A percentile compares a stretch with the other conserved stretches of the same genome.
Evolutionary conservation across 1,140 invertebrate genomes (phyloP).

Genomic region (Eufriesea mexicana): DNA sequence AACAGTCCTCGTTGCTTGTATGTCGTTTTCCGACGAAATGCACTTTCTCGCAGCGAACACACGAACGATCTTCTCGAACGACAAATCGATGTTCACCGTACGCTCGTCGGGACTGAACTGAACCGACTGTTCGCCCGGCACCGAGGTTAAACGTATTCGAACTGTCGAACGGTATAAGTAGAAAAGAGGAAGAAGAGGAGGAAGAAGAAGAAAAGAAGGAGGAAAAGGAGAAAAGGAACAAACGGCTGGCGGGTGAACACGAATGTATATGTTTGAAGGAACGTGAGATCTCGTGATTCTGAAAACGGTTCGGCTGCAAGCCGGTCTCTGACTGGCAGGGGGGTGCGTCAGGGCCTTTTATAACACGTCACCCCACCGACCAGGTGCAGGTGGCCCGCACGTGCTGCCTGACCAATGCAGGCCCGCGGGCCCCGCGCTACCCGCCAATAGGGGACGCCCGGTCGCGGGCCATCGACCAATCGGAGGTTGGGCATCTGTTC

Average conservation of each 20-base stretch:
- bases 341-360: slow-evolving; percentile 71
- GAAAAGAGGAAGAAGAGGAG: neutral
- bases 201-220: neutral
- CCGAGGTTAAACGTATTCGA: neutral
- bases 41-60: slow-evolving; percentile 6
- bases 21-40: neutral
- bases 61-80: neutral
- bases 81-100: slow-evolving; percentile 28
- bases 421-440: slow-evolving; percentile 75
- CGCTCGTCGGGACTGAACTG: slow-evolving; percentile 46
- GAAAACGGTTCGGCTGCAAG: slow-evolving; percentile 69
- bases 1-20: neutral
- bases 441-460: slow-evolving; percentile 73
- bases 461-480: slow-evolving; percentile 76
- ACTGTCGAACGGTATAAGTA: too few relatives aligned
- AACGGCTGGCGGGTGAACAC: slow-evolving; percentile 7
- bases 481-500: slow-evolving; percentile 69
- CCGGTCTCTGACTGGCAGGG: slow-evolving; percentile 75
- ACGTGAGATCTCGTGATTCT: neutral
- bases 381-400: slow-evolving; percentile 78
- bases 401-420: slow-evolving; percentile 76
- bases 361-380: slow-evolving; percentile 71
- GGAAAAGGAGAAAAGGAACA: neutral
- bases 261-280: neutral
- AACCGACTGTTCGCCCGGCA: slow-evolving; percentile 31